Evolutionary conservation across 2,888 invertebrate species (phyloP).

Genomic region (Linnaemya vulpina): DNA sequence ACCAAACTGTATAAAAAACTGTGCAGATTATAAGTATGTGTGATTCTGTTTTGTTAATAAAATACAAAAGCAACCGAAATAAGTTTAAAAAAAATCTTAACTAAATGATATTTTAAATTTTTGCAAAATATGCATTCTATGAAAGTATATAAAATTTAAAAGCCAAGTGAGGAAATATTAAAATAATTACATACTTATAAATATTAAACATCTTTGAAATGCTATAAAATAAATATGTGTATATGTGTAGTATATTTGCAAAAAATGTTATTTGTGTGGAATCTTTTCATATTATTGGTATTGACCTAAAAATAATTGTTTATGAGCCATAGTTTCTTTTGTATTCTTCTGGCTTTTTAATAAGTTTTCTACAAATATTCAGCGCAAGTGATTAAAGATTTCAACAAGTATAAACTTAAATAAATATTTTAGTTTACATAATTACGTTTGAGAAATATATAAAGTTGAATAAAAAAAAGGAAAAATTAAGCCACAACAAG

Average conservation of each 20-base stretch:
- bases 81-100: slow-evolving; percentile 1
- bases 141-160: background rate
- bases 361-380: background rate
- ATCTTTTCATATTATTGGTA: slow-evolving; percentile 30
- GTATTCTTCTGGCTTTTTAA: slow-evolving; percentile 3
- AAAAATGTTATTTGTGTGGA: slow-evolving; percentile 6
- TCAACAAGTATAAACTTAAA: slow-evolving; percentile 29
- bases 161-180: slow-evolving; percentile 13
- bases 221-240: background rate
- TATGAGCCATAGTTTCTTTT: slow-evolving; percentile 24
- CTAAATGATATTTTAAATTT: background rate
- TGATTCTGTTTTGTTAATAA: slow-evolving; percentile 16
- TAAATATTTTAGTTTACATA: slow-evolving; percentile 61
- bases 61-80: slow-evolving; percentile 3
- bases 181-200: background rate
- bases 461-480: slow-evolving; percentile 23
- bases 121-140: background rate
- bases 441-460: slow-evolving; percentile 12
- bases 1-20: slow-evolving; percentile 28
- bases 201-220: background rate
- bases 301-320: slow-evolving; percentile 56
- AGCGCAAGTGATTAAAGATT: slow-evolving; percentile 40
- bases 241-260: background rate
- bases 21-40: slow-evolving; percentile 8
- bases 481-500: slow-evolving; percentile 52